Conservation (phyloP, 1,140 invertebrate genomes). For the Drosophila simulans region DNA sequence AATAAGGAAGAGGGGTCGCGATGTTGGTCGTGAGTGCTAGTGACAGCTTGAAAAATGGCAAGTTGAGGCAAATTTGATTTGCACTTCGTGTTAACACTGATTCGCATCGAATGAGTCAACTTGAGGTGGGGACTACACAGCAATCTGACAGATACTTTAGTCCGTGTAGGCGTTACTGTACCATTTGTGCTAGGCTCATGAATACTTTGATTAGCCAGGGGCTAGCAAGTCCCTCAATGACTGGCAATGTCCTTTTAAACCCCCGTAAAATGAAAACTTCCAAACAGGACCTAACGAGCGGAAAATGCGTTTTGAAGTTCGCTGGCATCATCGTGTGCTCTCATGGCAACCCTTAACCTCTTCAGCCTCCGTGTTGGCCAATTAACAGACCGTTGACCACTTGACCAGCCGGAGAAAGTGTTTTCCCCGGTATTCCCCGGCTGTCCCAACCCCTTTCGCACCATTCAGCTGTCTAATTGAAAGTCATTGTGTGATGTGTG, state of each 20-base stretch:
- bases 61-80: constrained; percentile 56
- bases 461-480: constrained; percentile 64
- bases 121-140: neutral
- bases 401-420: constrained; percentile 44
- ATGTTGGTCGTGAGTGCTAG: constrained; percentile 45
- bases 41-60: constrained; percentile 76
- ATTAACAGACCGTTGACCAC: constrained; percentile 71
- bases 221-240: constrained; percentile 50
- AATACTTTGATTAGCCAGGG: constrained; percentile 44
- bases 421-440: constrained; percentile 11
- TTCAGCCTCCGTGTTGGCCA: constrained; percentile 55
- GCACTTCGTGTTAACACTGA: constrained; percentile 41
- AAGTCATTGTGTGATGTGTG: constrained; percentile 64
- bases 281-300: constrained; percentile 68
- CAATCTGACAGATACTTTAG: constrained; percentile 1
- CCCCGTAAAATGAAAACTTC: constrained; percentile 38
- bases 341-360: constrained; percentile 34
- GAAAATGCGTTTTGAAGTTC: constrained; percentile 77
- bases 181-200: constrained; percentile 10
- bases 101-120: constrained; percentile 43
- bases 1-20: neutral
- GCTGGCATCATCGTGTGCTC: constrained; percentile 27
- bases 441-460: neutral
- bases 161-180: constrained; percentile 14
- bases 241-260: constrained; percentile 38